Conservation (phyloP, 1,140 invertebrate genomes). For the Neoseiulus cucumeris region DNA sequence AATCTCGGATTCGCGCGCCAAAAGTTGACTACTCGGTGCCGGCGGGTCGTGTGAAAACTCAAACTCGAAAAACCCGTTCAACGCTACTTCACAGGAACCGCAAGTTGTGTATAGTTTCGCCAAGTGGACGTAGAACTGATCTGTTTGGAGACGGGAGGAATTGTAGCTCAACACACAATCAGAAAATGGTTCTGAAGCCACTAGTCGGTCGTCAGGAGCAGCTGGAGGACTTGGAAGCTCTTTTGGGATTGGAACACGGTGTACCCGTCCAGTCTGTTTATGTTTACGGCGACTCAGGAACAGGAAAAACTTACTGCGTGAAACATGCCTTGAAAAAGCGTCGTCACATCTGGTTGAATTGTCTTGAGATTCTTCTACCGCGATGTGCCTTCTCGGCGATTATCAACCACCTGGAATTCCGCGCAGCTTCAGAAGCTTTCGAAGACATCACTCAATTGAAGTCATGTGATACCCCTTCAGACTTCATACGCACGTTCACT, state of each 20-base stretch:
- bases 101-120: background rate
- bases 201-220: background rate
- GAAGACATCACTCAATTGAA: background rate
- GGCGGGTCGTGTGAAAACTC: background rate
- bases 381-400: slow-evolving; percentile 55
- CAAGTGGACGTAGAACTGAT: background rate
- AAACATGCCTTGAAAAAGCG: slow-evolving; percentile 30
- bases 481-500: slow-evolving; percentile 51
- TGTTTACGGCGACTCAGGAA: slow-evolving; percentile 50
- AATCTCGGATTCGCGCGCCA: slow-evolving; percentile 2
- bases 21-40: background rate
- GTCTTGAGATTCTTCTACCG: slow-evolving; percentile 51
- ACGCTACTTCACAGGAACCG: background rate
- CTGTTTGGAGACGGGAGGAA: too few species aligned
- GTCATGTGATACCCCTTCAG: slow-evolving; percentile 35
- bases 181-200: background rate
- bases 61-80: too few species aligned
- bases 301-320: slow-evolving; percentile 52
- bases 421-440: slow-evolving; percentile 21
- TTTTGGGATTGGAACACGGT: background rate
- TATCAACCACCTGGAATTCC: slow-evolving; percentile 35
- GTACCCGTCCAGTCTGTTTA: slow-evolving; percentile 39
- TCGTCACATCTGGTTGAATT: slow-evolving; percentile 42
- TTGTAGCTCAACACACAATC: too few species aligned
- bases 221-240: background rate